A percentile compares a stretch with the other conserved stretches of the same genome.
phyloP scores from a whole-genome alignment of 2,797 vertebrate species.

The Lacerta bilineata region DNA sequence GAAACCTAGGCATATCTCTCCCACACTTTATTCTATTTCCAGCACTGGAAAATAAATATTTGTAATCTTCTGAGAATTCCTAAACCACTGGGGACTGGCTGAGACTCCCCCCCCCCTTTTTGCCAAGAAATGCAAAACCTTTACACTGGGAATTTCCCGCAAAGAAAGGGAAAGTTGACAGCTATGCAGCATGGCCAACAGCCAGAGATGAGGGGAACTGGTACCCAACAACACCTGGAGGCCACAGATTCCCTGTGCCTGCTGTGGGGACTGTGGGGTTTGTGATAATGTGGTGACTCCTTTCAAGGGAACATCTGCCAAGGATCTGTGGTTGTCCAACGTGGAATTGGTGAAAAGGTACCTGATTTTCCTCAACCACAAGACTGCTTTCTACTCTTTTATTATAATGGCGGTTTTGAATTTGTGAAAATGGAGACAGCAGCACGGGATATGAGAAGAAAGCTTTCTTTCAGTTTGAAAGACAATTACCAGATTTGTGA shows the following conservation, averaged over 20 bases:
- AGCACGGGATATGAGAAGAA: not conserved
- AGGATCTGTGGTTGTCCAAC: not conserved
- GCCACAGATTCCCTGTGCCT: not conserved
- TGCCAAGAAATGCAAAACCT: not conserved
- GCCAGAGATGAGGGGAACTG: too few relatives aligned
- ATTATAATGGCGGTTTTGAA: not conserved
- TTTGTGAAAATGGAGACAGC: not conserved
- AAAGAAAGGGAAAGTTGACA: too few relatives aligned
- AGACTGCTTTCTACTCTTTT: not conserved
- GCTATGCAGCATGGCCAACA: too few relatives aligned
- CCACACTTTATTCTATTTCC: not conserved
- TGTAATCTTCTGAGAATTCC: not conserved
- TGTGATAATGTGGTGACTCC: not conserved
- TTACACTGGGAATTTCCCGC: not conserved
- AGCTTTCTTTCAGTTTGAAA: not conserved
- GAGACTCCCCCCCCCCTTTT: not conserved
- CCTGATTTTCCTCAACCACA: too few relatives aligned
- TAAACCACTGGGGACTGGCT: not conserved
- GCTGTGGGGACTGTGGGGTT: not conserved
- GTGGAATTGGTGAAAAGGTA: too few relatives aligned
- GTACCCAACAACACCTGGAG: too few relatives aligned
- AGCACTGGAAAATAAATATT: rapidly evolving
- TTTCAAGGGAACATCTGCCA: not conserved
- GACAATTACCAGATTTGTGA: not conserved
- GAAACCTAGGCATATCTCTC: not conserved